Evolutionary conservation across 2,888 invertebrate genomes (phyloP).

Genomic region (Stenichneumon culpator): DNA sequence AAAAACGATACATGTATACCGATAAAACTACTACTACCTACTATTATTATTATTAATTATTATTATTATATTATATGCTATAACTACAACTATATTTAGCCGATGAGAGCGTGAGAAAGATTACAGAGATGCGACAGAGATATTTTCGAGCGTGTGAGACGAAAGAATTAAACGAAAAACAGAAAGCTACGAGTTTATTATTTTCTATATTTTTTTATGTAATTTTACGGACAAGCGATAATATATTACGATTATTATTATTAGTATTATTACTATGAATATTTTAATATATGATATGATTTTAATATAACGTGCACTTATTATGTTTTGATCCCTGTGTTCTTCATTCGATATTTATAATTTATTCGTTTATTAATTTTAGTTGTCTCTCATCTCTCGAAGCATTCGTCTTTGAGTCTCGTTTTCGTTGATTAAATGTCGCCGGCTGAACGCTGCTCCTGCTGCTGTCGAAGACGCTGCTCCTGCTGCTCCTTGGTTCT

Average conservation of each 20-base stretch:
- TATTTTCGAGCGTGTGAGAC: conserved; percentile 75
- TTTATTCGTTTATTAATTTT: conserved; percentile 48
- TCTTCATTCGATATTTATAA: conserved; percentile 66
- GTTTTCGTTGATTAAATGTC: conserved; percentile 32
- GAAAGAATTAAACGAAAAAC: conserved; percentile 71
- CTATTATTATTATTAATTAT: conserved; percentile 50
- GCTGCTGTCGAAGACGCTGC: conserved; percentile 41
- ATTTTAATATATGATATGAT: conserved; percentile 85
- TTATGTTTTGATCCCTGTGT: conserved; percentile 78
- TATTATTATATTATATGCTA: conserved; percentile 56
- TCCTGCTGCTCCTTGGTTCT: conserved; percentile 39
- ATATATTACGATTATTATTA: conserved; percentile 78
- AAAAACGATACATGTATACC: conserved; percentile 68
- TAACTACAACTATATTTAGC: conserved; percentile 58
- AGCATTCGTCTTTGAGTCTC: conserved; percentile 15
- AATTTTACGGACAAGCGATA: conserved; percentile 84
- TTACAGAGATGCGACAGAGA: conserved; percentile 73
- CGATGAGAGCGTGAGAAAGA: conserved; percentile 64
- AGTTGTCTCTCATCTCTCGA: conserved; percentile 42
- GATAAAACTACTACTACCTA: conserved; percentile 65
- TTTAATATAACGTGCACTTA: conserved; percentile 83
- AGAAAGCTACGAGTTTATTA: conserved; percentile 83
- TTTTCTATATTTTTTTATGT: conserved; percentile 85
- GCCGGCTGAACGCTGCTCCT: conserved; percentile 49
- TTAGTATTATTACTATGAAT: conserved; percentile 81